Evolutionary conservation across 2,113 vertebrate species (phyloP).

Genomic region (Bettongia penicillata): DNA sequence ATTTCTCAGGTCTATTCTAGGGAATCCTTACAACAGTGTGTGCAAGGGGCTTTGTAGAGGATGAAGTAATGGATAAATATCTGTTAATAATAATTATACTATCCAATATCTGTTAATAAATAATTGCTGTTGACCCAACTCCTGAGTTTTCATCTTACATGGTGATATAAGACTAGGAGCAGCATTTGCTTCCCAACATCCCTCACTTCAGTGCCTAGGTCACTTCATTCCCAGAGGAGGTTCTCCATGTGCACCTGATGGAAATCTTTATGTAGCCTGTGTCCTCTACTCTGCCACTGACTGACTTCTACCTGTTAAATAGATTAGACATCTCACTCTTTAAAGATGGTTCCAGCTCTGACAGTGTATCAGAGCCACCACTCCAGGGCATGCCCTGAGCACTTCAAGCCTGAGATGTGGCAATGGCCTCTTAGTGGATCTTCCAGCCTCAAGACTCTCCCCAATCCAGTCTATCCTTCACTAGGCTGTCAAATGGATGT

Average conservation of each 20-base stretch:
- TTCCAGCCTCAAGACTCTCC: neutral
- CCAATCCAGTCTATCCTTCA: no score
- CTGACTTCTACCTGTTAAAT: no score
- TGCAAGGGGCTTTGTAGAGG: neutral
- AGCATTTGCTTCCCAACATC: neutral
- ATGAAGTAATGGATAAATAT: neutral
- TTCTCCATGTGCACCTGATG: neutral
- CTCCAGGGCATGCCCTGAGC: neutral
- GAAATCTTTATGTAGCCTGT: neutral
- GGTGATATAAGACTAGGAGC: neutral
- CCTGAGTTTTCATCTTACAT: neutral
- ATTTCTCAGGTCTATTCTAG: neutral
- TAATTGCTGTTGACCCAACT: neutral
- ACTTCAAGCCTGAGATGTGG: neutral
- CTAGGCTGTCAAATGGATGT: neutral
- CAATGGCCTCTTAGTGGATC: neutral
- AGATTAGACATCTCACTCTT: no score
- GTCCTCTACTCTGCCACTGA: neutral
- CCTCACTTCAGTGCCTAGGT: neutral
- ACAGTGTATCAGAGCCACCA: neutral
- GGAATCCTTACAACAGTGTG: accelerated
- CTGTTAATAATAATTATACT: no score
- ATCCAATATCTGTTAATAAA: neutral
- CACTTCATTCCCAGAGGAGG: no score
- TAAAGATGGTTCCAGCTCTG: neutral